Evolutionary conservation across 64 coral and sea anemone genomes (phyloP).

Genomic region (Catalaphyllia jardinei): DNA sequence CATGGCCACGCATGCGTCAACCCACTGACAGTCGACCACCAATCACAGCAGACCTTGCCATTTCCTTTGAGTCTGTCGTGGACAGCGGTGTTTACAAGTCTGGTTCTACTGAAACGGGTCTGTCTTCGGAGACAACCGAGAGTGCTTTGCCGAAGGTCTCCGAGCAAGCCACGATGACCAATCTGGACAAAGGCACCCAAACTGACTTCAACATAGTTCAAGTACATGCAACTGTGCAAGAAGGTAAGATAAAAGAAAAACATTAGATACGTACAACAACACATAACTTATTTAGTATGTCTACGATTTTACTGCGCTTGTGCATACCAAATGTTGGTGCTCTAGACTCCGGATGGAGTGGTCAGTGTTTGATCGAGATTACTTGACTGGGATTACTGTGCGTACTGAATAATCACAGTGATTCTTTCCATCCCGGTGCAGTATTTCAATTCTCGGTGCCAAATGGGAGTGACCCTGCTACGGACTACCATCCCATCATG

Average conservation of each 20-base stretch:
- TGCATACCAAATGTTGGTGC: too few relatives aligned
- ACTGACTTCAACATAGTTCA: neutral
- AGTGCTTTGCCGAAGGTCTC: neutral
- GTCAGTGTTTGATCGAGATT: too few relatives aligned
- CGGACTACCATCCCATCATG: neutral
- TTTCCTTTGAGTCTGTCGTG: neutral
- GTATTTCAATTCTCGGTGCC: too few relatives aligned
- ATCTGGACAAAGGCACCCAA: neutral
- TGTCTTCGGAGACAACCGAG: neutral
- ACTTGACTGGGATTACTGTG: too few relatives aligned
- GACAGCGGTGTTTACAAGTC: neutral
- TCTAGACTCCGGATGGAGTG: too few relatives aligned
- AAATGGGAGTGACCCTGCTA: neutral
- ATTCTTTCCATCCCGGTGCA: too few relatives aligned
- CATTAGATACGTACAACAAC: neutral
- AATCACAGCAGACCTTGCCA: too few relatives aligned
- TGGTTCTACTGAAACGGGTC: neutral
- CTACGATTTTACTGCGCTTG: neutral
- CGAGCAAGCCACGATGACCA: neutral
- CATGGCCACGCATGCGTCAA: slow-evolving; percentile 18
- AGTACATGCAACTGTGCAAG: neutral
- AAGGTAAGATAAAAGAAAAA: neutral
- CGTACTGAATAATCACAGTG: too few relatives aligned
- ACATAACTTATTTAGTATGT: neutral
- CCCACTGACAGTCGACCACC: neutral